A percentile compares a stretch with the other conserved stretches of the same genome.
Evolutionary conservation across 2,113 vertebrate species (phyloP).

Genomic region (Paramormyrops kingsleyae): DNA sequence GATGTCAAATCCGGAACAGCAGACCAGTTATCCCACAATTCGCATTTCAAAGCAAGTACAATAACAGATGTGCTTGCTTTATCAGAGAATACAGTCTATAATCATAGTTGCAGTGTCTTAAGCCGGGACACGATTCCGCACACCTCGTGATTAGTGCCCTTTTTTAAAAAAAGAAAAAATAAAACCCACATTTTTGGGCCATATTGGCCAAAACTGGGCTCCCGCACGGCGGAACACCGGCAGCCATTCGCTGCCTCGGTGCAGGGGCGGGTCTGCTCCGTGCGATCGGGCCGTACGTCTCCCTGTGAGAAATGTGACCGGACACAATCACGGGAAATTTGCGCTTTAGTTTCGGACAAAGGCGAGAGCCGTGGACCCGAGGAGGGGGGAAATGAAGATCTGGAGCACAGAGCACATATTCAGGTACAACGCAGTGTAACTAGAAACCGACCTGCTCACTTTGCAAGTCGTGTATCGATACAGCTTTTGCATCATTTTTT

Average conservation of each 20-base stretch:
- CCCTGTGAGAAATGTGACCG: constrained; percentile 11
- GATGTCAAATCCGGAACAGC: background rate
- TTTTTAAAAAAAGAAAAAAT: background rate
- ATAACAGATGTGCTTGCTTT: background rate
- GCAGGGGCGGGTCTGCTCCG: background rate
- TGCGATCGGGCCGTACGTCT: background rate
- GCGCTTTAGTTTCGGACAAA: background rate
- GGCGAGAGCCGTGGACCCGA: background rate
- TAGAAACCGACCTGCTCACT: background rate
- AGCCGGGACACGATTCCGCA: background rate
- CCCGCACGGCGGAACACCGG: background rate
- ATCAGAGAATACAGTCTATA: background rate
- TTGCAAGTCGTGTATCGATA: background rate
- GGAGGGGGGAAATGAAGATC: constrained; percentile 56
- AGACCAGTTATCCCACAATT: background rate
- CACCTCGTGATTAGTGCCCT: background rate
- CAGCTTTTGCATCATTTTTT: background rate
- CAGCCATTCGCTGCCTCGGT: background rate
- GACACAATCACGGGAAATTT: background rate
- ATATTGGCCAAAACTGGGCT: background rate
- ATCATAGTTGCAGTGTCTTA: background rate
- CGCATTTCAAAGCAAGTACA: background rate
- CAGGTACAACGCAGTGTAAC: constrained; percentile 43
- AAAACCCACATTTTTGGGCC: background rate
- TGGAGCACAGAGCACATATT: constrained; percentile 72